phyloP scores from a whole-genome alignment of 2,113 vertebrate species.

The Panurus biarmicus region DNA sequence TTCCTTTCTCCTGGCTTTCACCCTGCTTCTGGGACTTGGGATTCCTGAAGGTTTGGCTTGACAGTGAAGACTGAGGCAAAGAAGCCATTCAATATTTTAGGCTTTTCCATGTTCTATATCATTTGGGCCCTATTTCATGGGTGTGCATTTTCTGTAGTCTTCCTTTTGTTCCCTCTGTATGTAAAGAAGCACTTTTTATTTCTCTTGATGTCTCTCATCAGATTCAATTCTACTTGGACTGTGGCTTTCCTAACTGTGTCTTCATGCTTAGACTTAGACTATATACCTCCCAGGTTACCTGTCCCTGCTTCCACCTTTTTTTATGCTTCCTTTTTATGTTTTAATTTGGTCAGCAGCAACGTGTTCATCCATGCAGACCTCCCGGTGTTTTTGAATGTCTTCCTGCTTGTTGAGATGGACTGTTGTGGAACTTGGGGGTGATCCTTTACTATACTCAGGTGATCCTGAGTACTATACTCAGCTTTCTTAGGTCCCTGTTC shows the following conservation, averaged over 20 bases:
- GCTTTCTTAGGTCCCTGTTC: neutral
- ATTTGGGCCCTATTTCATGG: neutral
- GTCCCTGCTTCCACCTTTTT: neutral
- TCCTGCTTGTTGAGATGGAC: neutral
- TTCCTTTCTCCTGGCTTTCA: neutral
- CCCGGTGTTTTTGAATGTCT: neutral
- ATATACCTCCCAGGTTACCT: neutral
- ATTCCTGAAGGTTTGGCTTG: neutral
- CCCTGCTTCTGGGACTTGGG: neutral
- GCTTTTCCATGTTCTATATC: neutral
- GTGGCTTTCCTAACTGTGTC: neutral
- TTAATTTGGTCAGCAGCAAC: neutral
- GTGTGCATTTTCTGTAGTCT: neutral
- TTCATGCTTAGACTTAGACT: neutral
- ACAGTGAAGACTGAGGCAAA: neutral
- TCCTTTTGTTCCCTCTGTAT: neutral
- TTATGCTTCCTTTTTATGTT: neutral
- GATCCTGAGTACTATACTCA: too few relatives aligned
- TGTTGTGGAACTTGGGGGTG: neutral
- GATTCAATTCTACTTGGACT: neutral
- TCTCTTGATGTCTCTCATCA: neutral
- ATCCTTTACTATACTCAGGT: neutral
- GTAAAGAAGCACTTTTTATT: neutral
- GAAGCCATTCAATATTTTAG: neutral
- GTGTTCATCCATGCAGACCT: neutral